Evolutionary conservation across 2,888 invertebrate species (phyloP).

Genomic region (Apodemia mormo): DNA sequence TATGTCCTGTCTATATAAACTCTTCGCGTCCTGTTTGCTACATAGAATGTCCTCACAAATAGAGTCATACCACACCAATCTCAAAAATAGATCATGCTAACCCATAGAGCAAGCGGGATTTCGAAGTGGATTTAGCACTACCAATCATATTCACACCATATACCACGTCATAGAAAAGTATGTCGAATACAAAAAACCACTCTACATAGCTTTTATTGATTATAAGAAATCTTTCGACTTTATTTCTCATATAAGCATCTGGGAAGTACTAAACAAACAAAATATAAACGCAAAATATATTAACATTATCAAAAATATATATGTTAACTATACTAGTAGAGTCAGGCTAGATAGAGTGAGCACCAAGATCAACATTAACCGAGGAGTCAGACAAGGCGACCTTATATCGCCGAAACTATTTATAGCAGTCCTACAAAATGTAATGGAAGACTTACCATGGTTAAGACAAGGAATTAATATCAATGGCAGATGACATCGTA

Average conservation of each 20-base stretch:
- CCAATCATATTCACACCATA: neutral
- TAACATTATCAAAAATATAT: slow-evolving; percentile 27
- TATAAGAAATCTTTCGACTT: neutral
- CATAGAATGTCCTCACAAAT: no score
- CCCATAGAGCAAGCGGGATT: no score
- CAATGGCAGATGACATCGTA: slow-evolving; percentile 32
- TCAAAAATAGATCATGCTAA: no score
- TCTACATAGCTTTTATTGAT: slow-evolving; percentile 7
- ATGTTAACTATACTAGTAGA: slow-evolving; percentile 27
- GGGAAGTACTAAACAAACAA: slow-evolving; percentile 15
- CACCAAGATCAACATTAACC: slow-evolving; percentile 23
- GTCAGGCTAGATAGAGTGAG: slow-evolving; percentile 22
- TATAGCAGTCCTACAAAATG: neutral
- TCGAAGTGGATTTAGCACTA: no score
- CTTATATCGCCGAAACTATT: no score
- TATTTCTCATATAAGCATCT: slow-evolving; percentile 3
- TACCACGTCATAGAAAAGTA: slow-evolving; percentile 1
- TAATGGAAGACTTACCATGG: slow-evolving; percentile 29
- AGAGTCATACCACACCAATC: no score
- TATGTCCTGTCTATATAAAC: no score
- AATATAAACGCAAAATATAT: slow-evolving; percentile 14
- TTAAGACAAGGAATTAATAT: slow-evolving; percentile 30
- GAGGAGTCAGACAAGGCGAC: slow-evolving; percentile 30
- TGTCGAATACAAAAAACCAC: neutral
- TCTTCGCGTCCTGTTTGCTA: no score